Evolutionary conservation across 2,113 vertebrate species (phyloP).

Genomic region (Spea multiplicata): DNA sequence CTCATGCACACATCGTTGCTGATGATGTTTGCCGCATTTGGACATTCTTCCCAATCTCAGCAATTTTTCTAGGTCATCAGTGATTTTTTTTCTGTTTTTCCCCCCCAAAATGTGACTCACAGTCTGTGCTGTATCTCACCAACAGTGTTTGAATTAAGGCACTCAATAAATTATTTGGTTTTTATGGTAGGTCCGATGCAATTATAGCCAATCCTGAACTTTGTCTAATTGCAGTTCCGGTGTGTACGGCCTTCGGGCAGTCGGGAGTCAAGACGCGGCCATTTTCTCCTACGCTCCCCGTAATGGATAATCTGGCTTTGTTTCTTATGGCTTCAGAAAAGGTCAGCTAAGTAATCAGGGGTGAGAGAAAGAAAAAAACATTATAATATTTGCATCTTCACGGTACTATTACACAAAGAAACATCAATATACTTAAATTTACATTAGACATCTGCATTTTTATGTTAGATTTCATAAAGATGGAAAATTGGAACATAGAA

Average conservation of each 20-base stretch:
- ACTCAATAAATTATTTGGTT: slow-evolving; percentile 98
- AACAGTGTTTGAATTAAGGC: slow-evolving; percentile 90
- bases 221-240: slow-evolving; percentile 88
- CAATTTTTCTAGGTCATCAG: slow-evolving; percentile 60
- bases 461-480: slow-evolving; percentile 49
- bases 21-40: slow-evolving; percentile 63
- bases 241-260: slow-evolving; percentile 93
- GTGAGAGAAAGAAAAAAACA: slow-evolving; percentile 55
- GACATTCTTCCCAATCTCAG: slow-evolving; percentile 65
- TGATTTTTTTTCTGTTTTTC: slow-evolving; percentile 51
- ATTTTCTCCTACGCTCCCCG: slow-evolving; percentile 92
- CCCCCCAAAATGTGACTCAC: slow-evolving; percentile 56
- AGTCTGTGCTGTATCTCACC: slow-evolving; percentile 80
- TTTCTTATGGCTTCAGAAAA: slow-evolving; percentile 99
- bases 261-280: slow-evolving; percentile 91
- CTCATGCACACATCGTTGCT: slow-evolving; percentile 76
- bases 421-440: slow-evolving; percentile 68
- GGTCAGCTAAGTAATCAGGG: slow-evolving; percentile 75
- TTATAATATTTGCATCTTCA: slow-evolving; percentile 60
- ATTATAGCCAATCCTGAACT: slow-evolving; percentile 94
- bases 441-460: slow-evolving; percentile 94
- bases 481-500: background rate
- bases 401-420: slow-evolving; percentile 56
- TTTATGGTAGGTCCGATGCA: slow-evolving; percentile 97
- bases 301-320: slow-evolving; percentile 98